Percentiles rank a stretch among this genome's conserved stretches.
Conservation (phyloP, 1,140 invertebrate species). For the Trichonephila clavipes region DNA sequence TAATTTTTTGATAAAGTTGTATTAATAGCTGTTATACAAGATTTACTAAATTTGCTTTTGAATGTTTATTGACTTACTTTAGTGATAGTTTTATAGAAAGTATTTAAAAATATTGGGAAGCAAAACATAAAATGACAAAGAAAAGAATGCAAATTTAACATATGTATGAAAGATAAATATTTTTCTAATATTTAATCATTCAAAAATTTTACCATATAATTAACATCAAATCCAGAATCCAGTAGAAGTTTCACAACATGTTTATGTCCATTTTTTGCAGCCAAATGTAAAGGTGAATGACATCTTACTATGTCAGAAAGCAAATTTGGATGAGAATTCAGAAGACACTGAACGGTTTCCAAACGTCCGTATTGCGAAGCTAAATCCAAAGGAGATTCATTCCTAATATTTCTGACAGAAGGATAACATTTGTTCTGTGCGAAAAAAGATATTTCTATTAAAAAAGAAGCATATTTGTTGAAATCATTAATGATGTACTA, state of each 20-base stretch:
- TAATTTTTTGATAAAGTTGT: too few species aligned
- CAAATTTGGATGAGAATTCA: slow-evolving; percentile 80
- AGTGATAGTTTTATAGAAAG: too few species aligned
- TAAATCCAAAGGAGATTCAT: slow-evolving; percentile 95
- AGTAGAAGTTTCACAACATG: slow-evolving; percentile 92
- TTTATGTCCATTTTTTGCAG: slow-evolving; percentile 95
- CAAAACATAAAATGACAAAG: too few species aligned
- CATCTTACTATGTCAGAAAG: slow-evolving; percentile 49
- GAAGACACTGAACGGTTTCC: slow-evolving; percentile 92
- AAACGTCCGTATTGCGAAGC: slow-evolving; percentile 91
- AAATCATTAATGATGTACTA: too few species aligned
- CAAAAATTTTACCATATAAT: slow-evolving; percentile 82
- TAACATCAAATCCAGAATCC: slow-evolving; percentile 92
- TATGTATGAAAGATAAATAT: neutral
- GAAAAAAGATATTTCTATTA: slow-evolving; percentile 67
- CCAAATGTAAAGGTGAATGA: slow-evolving; percentile 95
- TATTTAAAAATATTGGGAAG: too few species aligned
- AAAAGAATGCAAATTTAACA: neutral
- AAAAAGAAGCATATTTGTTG: neutral
- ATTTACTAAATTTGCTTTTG: too few species aligned
- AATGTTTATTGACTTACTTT: too few species aligned
- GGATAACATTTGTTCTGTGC: slow-evolving; percentile 92
- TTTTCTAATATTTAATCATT: neutral
- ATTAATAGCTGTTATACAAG: too few species aligned
- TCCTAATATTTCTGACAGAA: slow-evolving; percentile 91